phyloP scores from a whole-genome alignment of 2,113 vertebrate genomes.

The Grantiella picta region DNA sequence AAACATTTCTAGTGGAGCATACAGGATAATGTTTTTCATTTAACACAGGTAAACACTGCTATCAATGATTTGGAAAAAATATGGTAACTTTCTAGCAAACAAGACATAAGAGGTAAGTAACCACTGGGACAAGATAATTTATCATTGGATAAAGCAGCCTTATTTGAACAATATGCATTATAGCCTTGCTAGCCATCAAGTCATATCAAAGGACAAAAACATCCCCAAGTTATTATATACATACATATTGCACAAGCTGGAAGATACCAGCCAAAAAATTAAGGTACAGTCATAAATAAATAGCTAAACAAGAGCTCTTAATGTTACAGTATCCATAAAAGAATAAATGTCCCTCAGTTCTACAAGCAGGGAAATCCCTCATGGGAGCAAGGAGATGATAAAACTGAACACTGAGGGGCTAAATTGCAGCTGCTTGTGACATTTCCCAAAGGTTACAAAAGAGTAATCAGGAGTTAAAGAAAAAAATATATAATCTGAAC shows the following conservation, averaged over 20 bases:
- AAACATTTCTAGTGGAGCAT: background rate
- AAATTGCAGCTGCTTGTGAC: background rate
- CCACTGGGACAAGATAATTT: background rate
- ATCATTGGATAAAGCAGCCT: background rate
- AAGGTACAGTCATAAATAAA: background rate
- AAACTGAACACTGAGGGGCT: background rate
- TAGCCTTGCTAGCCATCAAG: background rate
- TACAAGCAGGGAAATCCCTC: background rate
- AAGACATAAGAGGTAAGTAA: background rate
- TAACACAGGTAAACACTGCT: background rate
- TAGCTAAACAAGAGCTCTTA: background rate
- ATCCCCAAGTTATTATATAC: rapidly evolving
- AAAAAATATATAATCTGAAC: background rate
- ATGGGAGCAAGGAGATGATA: background rate
- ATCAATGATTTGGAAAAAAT: background rate
- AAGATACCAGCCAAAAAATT: background rate
- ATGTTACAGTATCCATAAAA: background rate
- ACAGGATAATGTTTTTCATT: background rate
- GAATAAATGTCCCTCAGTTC: background rate
- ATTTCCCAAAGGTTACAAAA: background rate
- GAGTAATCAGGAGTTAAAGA: background rate
- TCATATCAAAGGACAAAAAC: background rate
- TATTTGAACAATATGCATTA: background rate
- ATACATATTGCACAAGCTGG: background rate
- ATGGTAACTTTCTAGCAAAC: background rate